These are phyloP conservation scores for Dasypus novemcinctus DNA, from an alignment of 2,113 vertebrate genomes.

Conservation along the genomic window DNA sequence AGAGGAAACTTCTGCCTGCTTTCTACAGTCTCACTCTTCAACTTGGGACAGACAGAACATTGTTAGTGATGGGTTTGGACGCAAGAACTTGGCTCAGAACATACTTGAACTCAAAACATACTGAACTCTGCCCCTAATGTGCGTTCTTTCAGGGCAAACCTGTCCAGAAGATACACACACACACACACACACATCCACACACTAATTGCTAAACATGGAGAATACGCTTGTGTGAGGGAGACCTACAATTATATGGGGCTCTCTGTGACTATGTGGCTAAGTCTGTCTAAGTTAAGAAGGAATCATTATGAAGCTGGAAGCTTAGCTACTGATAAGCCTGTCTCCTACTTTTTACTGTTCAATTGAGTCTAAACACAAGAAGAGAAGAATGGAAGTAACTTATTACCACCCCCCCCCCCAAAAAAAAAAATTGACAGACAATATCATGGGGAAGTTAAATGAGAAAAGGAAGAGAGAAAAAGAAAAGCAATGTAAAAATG, in stretches of 20 bases:
- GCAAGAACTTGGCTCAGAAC: neutral
- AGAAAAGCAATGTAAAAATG: neutral
- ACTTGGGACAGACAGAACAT: neutral
- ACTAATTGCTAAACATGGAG: neutral
- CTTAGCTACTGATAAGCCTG: neutral
- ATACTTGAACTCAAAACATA: neutral
- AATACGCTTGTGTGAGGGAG: neutral
- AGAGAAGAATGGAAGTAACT: neutral
- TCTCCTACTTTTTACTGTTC: neutral
- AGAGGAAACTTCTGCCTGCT: neutral
- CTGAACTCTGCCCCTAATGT: rapidly evolving
- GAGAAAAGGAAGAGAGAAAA: neutral
- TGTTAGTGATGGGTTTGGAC: neutral
- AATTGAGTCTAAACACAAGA: conserved; percentile 3
- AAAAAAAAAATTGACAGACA: neutral
- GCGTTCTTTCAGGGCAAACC: neutral
- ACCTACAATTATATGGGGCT: rapidly evolving
- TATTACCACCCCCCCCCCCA: neutral
- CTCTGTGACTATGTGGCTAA: neutral
- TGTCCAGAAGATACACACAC: neutral
- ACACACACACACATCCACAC: neutral
- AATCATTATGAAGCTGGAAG: neutral
- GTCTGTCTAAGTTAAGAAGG: neutral
- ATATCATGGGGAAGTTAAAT: neutral
- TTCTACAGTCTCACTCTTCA: neutral